Conservation (phyloP, 2,113 vertebrate genomes). For the Sander lucioperca region DNA sequence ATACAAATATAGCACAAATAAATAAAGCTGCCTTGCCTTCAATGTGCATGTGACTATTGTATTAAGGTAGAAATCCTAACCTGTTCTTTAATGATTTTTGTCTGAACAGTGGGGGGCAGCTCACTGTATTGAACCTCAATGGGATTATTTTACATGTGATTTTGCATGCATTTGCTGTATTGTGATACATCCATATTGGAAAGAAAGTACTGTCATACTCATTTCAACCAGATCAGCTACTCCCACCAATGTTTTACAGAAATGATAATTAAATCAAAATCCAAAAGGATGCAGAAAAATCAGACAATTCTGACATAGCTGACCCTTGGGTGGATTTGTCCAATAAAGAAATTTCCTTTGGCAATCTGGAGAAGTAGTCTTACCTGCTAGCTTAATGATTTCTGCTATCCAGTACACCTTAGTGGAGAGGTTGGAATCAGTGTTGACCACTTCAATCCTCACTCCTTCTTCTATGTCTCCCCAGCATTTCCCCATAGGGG, state of each 20-base stretch:
- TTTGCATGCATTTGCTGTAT: neutral
- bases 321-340: neutral
- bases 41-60: too few relatives aligned
- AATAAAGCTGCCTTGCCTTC: too few relatives aligned
- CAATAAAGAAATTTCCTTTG: neutral
- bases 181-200: neutral
- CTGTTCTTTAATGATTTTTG: neutral
- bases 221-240: neutral
- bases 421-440: constrained; percentile 91
- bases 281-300: neutral
- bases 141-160: neutral
- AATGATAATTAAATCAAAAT: neutral
- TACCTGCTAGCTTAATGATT: constrained; percentile 95
- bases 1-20: too few relatives aligned
- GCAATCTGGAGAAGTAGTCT: neutral
- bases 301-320: too few relatives aligned
- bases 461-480: constrained; percentile 93
- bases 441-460: constrained; percentile 94
- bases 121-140: neutral
- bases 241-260: neutral
- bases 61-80: too few relatives aligned
- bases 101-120: neutral
- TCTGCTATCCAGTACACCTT: constrained; percentile 99
- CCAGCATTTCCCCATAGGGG: constrained; percentile 95
- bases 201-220: neutral